These are phyloP conservation scores for Autographa gamma DNA, from an alignment of 2,888 invertebrate species.

Conservation along the genomic window DNA sequence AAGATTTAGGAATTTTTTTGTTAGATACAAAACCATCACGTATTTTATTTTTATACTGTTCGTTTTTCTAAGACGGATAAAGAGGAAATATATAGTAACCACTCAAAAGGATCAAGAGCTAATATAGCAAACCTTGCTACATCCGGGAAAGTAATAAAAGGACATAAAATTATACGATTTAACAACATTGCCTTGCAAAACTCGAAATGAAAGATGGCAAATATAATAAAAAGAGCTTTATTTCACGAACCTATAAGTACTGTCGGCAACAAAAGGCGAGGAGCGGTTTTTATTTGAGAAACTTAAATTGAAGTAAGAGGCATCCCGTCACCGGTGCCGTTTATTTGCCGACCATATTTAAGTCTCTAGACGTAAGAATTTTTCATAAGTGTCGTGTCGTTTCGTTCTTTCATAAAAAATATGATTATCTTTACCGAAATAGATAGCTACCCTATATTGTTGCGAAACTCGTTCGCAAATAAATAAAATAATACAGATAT, in stretches of 20 bases:
- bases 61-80: too few species aligned
- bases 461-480: not conserved
- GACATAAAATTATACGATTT: slow-evolving; percentile 28
- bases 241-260: slow-evolving; percentile 40
- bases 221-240: slow-evolving; percentile 48
- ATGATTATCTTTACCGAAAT: slow-evolving; percentile 6
- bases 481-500: slow-evolving; percentile 7
- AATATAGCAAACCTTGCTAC: not conserved
- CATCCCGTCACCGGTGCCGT: slow-evolving; percentile 51
- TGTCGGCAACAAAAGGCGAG: slow-evolving; percentile 27
- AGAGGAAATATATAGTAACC: not conserved
- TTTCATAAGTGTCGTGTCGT: slow-evolving; percentile 78
- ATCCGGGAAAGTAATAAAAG: slow-evolving; percentile 38
- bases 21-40: not conserved
- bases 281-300: slow-evolving; percentile 38
- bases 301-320: slow-evolving; percentile 52
- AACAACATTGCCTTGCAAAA: slow-evolving; percentile 14
- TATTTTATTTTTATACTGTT: too few species aligned
- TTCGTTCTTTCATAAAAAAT: not conserved
- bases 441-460: not conserved
- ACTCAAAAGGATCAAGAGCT: not conserved
- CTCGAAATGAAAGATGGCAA: slow-evolving; percentile 30
- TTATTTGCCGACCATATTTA: slow-evolving; percentile 61
- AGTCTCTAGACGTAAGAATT: slow-evolving; percentile 63
- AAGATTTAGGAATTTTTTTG: not conserved